These are phyloP conservation scores for zebrafish (Danio rerio) DNA, from an alignment of 2,113 vertebrate genomes.

Conservation along the genomic window DNA sequence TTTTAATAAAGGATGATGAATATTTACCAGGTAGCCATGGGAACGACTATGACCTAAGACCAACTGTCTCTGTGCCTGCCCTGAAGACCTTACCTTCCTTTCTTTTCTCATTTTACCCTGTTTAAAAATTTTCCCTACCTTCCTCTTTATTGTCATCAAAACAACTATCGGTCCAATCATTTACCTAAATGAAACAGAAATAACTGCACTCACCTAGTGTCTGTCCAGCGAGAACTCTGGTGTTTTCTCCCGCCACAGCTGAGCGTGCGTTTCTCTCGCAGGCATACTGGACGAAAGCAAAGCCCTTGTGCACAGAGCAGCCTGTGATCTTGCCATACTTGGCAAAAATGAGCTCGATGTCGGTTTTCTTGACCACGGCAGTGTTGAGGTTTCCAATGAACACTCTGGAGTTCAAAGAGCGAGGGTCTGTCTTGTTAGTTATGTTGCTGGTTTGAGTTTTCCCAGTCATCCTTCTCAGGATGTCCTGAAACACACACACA, in stretches of 20 bases:
- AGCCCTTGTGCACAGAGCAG: constrained; percentile 88
- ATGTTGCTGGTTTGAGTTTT: constrained; percentile 98
- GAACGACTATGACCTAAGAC: neutral
- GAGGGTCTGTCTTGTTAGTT: constrained; percentile 97
- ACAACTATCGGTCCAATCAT: neutral
- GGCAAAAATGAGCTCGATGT: constrained; percentile 94
- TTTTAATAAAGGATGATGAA: constrained; percentile 54
- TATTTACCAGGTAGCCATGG: constrained; percentile 21
- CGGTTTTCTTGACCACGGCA: constrained; percentile 91
- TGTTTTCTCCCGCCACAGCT: constrained; percentile 88
- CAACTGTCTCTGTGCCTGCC: neutral
- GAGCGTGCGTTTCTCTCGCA: constrained; percentile 90
- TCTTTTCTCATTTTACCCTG: constrained; percentile 12
- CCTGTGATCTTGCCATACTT: constrained; percentile 87
- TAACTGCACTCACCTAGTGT: constrained; percentile 82
- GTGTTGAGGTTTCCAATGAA: constrained; percentile 98
- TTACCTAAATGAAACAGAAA: constrained; percentile 4
- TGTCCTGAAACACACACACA: constrained; percentile 38
- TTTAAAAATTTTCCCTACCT: neutral
- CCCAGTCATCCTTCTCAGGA: constrained; percentile 87
- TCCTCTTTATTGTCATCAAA: neutral
- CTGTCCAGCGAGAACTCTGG: constrained; percentile 91
- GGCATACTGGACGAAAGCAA: constrained; percentile 94
- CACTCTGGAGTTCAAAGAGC: constrained; percentile 95
- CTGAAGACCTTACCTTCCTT: neutral